These are phyloP conservation scores for Actinia equina DNA, from an alignment of 64 coral and sea anemone genomes.

Conservation along the genomic window DNA sequence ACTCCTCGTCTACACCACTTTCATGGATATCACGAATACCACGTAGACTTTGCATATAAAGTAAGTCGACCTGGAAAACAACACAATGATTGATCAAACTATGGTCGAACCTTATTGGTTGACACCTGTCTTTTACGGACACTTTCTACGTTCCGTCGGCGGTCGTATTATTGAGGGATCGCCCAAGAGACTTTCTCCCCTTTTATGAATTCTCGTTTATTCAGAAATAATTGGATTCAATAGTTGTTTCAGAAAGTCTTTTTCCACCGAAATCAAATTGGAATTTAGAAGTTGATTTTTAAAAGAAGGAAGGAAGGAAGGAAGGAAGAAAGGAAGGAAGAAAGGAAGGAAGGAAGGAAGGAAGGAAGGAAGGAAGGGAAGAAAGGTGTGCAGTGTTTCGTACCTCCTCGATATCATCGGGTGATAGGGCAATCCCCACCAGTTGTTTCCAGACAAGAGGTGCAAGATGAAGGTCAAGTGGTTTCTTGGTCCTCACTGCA, in stretches of 20 bases:
- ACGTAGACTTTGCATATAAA: conserved; percentile 88
- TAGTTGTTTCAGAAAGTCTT: no score
- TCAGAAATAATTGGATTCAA: no score
- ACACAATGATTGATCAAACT: neutral
- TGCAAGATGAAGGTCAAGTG: conserved; percentile 72
- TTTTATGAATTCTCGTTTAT: no score
- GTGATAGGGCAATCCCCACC: conserved; percentile 56
- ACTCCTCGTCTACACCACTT: conserved; percentile 75
- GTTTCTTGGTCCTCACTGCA: conserved; percentile 82
- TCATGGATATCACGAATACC: conserved; percentile 93
- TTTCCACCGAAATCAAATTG: no score
- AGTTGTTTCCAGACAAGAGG: conserved; percentile 86
- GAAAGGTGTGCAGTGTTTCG: neutral
- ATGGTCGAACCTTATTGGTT: no score
- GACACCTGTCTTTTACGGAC: no score
- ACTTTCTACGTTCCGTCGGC: no score
- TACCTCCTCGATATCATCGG: conserved; percentile 89
- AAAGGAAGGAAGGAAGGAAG: no score
- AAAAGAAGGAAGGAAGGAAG: no score
- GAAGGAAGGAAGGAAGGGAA: neutral
- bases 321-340: neutral
- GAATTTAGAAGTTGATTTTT: no score
- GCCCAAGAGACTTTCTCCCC: no score
- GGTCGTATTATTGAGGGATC: no score
- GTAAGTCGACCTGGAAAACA: conserved; percentile 68